Evolutionary conservation across 2,888 invertebrate species (phyloP), one percentile per base, ranked within the genome.

Genomic region (Pseudococcus jackbeardsleyi): DNA sequence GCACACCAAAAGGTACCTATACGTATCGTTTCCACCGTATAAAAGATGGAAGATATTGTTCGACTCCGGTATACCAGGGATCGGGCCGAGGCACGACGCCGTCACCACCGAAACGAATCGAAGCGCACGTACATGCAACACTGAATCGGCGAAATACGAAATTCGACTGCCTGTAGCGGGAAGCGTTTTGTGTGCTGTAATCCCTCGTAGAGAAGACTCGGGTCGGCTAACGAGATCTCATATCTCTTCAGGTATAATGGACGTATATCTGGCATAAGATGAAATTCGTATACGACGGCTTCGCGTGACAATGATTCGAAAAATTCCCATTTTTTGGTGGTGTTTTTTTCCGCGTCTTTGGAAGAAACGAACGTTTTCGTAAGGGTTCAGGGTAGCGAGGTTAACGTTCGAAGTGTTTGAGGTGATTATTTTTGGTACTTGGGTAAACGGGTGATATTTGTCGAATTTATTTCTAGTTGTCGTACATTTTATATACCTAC

Each of bases 171-270:
- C 68, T 19, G 19, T 68, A 68, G 68, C 68, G 68, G 68, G 8
- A 26, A 68, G 26, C 68, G 19, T 19, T 68, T 68, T 68, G 19
- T 26, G 50, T 26, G 68, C 7, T 6, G 68, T 68, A 68, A 68
- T 68, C 68, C 68, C 68, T 68, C 68, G 68, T 68, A 68, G 19
- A 68, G 68, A 68, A 68, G 19, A 68, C 68, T 68, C 68, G 68
- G 68, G 5, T 68, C 19, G 22, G 68, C 68, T 68, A 68, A 68
- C 26, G 68, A 68, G 68, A 68, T 68, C 68, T 68, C 68, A 68
- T 68, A 68, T 68, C 68, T 68, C 68, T 68, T 68, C 68, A 68
- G 68, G 68, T 68, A 68, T 68, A 68, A 68, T 68, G 68, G 26
- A 68, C 68, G 68, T 68, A 68, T 68, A 68, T 68, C 26, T 68